Evolutionary conservation across 1,140 invertebrate genomes (phyloP), one percentile per base, ranked within the genome.

Genomic region (Zeugodacus cucurbitae): DNA sequence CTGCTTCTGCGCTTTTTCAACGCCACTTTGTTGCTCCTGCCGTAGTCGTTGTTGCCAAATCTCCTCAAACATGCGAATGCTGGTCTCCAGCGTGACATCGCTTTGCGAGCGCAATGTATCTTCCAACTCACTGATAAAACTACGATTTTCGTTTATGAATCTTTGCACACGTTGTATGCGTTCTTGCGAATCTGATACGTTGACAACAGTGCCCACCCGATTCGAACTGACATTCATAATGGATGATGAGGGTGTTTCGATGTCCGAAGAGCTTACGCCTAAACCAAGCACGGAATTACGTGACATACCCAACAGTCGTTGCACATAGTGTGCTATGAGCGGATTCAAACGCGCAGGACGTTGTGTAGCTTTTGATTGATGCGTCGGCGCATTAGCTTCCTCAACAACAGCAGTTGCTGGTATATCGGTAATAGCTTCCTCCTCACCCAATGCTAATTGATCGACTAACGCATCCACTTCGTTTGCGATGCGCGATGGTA

Each of bases 101-200:
- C 54, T 85, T 85, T 88, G 89, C 1, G 87, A 5, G n/a, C 89
- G 88, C 54, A 93, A 48, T 29, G 93, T 90, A 6, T 91, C 89
- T 59, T 93, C 91, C 1, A 93, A 67, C 37, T 93, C 93, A 85
- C 89, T 88, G 4, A 93, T 87, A 7, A 93, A 93, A 82, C 90
- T 92, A 4, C 90, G 90, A 90, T 93, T 93, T 0, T 93, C 92
- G 11, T 90, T 59, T 6, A 93, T 91, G 26, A 93, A 91, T 8
- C 89, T 88, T 26, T 93, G 89, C 3, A 92, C 90, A 6, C 88
- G 89, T 0, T 89, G 17, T 88, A 62, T 59, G 88, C 89, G 11
- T 89, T 37, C 11, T 87, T 62, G 0, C 29, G 74, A 20, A 58
- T 86, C 14, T 88, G 86, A 2, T n/a, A 22, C 5, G 11, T n/a